Evolutionary conservation across 2,888 invertebrate species (phyloP).

Genomic region (Augiades crinisus): DNA sequence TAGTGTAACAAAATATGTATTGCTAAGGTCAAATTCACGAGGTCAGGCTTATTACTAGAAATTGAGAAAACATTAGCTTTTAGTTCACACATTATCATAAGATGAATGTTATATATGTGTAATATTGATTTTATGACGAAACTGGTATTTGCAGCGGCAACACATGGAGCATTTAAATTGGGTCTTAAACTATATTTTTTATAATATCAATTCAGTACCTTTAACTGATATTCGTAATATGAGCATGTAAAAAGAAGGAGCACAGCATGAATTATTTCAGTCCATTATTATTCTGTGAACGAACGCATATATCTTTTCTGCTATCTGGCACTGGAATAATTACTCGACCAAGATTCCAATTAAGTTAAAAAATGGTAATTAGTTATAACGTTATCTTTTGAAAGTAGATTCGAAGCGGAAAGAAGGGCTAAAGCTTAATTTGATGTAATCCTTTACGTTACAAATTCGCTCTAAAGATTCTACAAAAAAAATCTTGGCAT

Average conservation of each 20-base stretch:
- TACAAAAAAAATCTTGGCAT: constrained; percentile 17
- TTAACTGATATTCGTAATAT: background rate
- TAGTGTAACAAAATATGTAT: too few species aligned
- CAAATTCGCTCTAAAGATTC: background rate
- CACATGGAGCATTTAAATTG: too few species aligned
- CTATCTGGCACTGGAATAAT: constrained; percentile 15
- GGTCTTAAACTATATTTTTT: too few species aligned
- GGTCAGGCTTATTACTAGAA: too few species aligned
- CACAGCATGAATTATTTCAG: constrained; percentile 5
- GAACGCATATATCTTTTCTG: constrained; percentile 12
- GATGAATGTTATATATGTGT: too few species aligned
- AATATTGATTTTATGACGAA: too few species aligned
- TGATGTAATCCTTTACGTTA: constrained; percentile 9
- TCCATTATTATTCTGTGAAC: constrained; percentile 18
- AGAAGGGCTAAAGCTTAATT: constrained; percentile 11
- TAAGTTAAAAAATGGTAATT: constrained; percentile 12
- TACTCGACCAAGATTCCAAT: constrained; percentile 11
- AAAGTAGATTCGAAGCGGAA: constrained; percentile 9
- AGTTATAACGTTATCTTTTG: constrained; percentile 14
- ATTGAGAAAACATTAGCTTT: too few species aligned
- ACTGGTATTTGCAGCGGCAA: too few species aligned
- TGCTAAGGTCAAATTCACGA: too few species aligned
- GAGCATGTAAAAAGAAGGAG: background rate
- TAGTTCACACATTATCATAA: too few species aligned
- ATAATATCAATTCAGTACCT: too few species aligned